phyloP scores from a whole-genome alignment of 2,113 vertebrate species.

The Apaloderma vittatum region DNA sequence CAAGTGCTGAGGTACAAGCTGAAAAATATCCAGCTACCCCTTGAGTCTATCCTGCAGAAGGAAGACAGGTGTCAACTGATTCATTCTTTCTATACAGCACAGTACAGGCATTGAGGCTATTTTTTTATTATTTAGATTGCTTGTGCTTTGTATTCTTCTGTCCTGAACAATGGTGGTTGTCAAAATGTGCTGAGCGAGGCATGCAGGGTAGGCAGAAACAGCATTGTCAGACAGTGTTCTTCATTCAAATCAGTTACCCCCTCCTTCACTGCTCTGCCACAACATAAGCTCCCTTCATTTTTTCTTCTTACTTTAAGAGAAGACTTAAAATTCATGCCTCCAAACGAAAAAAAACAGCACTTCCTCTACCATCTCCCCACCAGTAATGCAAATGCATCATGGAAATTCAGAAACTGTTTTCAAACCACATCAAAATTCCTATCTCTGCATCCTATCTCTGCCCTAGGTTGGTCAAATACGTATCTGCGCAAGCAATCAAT shows the following conservation, averaged over 20 bases:
- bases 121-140: not conserved
- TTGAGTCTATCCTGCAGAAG: not conserved
- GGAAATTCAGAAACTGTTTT: not conserved
- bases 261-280: not conserved
- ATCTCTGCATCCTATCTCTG: not conserved
- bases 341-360: not conserved
- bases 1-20: not conserved
- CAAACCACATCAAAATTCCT: not conserved
- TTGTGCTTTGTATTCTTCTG: not conserved
- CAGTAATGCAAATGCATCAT: not conserved
- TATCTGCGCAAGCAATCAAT: not conserved
- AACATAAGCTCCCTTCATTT: not conserved
- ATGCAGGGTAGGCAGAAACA: too few relatives aligned
- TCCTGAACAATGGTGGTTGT: too few relatives aligned
- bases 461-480: too few relatives aligned
- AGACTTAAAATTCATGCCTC: not conserved
- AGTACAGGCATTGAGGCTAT: not conserved
- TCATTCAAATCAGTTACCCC: not conserved
- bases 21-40: not conserved
- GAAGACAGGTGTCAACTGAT: not conserved
- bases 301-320: not conserved
- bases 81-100: not conserved
- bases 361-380: not conserved
- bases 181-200: too few relatives aligned
- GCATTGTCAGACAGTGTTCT: fast-evolving